Percentiles rank a stretch among this genome's conserved stretches.
phyloP scores from a whole-genome alignment of 2,113 vertebrate genomes.

The Poecile atricapillus region DNA sequence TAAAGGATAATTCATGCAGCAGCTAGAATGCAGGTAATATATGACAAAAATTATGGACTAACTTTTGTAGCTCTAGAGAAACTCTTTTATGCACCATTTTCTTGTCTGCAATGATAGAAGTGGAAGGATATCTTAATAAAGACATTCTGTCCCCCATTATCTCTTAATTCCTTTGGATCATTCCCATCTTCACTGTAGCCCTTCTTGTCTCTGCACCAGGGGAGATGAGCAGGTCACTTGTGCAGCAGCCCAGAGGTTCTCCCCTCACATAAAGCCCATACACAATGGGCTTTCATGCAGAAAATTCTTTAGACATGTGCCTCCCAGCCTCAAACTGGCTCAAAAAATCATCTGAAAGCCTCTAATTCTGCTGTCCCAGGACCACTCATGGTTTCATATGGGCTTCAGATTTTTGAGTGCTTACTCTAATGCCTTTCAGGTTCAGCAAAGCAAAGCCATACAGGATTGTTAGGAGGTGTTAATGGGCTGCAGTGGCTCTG shows the following conservation, averaged over 20 bases:
- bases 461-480: background rate
- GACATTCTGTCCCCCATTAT: background rate
- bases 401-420: background rate
- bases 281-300: background rate
- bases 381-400: background rate
- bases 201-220: background rate
- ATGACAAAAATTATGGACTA: background rate
- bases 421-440: background rate
- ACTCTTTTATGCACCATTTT: background rate
- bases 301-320: background rate
- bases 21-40: background rate
- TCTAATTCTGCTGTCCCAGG: background rate
- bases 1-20: slow-evolving; percentile 26
- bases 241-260: background rate
- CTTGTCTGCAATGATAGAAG: background rate
- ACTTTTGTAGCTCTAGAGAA: background rate
- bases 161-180: background rate
- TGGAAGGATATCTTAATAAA: background rate
- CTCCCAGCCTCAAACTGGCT: background rate
- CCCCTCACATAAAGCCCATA: rapidly evolving
- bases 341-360: background rate
- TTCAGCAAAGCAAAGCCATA: background rate
- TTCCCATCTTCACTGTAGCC: background rate
- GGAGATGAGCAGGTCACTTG: background rate
- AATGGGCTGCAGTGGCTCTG: background rate